phyloP scores from a whole-genome alignment of 1,140 invertebrate species.

The Coptotermes formosanus region DNA sequence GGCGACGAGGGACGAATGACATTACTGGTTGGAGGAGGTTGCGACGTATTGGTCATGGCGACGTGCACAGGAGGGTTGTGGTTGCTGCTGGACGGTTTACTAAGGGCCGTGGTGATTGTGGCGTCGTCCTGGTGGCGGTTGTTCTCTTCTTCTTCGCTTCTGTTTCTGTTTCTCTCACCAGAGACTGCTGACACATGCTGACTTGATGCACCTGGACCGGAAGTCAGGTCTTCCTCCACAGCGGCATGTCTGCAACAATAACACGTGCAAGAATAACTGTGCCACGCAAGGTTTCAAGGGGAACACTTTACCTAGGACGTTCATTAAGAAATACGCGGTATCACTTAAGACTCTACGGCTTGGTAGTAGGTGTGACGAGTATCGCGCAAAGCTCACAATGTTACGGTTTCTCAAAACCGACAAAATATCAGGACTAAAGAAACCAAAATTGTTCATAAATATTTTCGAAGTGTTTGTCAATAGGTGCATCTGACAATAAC shows the following conservation, averaged over 20 bases:
- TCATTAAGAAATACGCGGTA: too few relatives aligned
- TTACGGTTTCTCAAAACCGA: too few relatives aligned
- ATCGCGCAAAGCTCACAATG: too few relatives aligned
- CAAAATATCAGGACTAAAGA: too few relatives aligned
- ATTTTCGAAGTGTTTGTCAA: too few relatives aligned
- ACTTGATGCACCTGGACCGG: neutral
- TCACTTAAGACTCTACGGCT: too few relatives aligned
- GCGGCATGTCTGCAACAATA: conserved; percentile 26
- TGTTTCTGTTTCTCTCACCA: neutral
- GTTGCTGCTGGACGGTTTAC: neutral
- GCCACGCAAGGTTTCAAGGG: too few relatives aligned
- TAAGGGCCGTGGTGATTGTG: neutral
- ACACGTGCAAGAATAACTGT: neutral
- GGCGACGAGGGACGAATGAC: neutral
- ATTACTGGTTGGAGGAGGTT: neutral
- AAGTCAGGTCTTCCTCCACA: conserved; percentile 21
- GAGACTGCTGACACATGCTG: neutral
- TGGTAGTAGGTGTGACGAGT: too few relatives aligned
- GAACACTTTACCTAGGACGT: too few relatives aligned
- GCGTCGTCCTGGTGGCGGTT: neutral
- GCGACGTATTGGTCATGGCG: conserved; percentile 10
- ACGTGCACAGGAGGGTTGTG: neutral
- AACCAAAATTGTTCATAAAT: too few relatives aligned
- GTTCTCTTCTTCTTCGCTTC: neutral
- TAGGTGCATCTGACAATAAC: too few relatives aligned